A percentile compares a stretch with the other conserved stretches of the same genome.
Evolutionary conservation across 2,888 invertebrate genomes (phyloP).

Genomic region (Seira ritae): DNA sequence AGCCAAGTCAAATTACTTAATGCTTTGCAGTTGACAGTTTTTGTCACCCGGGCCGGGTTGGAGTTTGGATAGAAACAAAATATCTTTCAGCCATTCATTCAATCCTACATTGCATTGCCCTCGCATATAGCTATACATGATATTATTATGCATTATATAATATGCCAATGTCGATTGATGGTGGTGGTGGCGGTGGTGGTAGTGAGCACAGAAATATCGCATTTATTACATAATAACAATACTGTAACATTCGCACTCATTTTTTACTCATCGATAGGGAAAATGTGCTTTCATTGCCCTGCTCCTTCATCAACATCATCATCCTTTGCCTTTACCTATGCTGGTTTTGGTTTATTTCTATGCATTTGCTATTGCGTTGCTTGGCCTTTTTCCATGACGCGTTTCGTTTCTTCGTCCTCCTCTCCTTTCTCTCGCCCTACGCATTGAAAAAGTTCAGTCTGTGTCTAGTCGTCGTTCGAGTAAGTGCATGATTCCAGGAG

Average conservation of each 20-base stretch:
- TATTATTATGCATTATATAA: slow-evolving; percentile 5
- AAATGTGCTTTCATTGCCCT: background rate
- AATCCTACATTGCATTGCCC: no score
- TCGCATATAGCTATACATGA: no score
- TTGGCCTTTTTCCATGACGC: no score
- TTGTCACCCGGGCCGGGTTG: slow-evolving; percentile 58
- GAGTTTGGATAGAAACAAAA: background rate
- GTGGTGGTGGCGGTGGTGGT: no score
- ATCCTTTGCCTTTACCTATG: no score
- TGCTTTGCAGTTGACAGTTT: slow-evolving; percentile 62
- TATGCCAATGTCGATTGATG: background rate
- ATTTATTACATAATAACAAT: slow-evolving; percentile 7
- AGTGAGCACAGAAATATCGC: background rate
- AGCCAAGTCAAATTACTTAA: slow-evolving; percentile 44
- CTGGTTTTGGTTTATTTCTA: no score
- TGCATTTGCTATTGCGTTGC: background rate
- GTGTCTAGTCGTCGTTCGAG: slow-evolving; percentile 8
- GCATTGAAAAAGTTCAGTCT: slow-evolving; percentile 5
- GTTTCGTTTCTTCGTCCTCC: background rate
- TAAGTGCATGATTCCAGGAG: background rate
- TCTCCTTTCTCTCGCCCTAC: background rate
- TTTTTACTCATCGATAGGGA: background rate
- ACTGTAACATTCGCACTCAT: background rate
- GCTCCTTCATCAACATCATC: background rate
- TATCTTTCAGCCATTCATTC: slow-evolving; percentile 4